Base-by-base conservation (phyloP, 2,797 vertebrate genomes). In the Acipenser ruthenus region DNA sequence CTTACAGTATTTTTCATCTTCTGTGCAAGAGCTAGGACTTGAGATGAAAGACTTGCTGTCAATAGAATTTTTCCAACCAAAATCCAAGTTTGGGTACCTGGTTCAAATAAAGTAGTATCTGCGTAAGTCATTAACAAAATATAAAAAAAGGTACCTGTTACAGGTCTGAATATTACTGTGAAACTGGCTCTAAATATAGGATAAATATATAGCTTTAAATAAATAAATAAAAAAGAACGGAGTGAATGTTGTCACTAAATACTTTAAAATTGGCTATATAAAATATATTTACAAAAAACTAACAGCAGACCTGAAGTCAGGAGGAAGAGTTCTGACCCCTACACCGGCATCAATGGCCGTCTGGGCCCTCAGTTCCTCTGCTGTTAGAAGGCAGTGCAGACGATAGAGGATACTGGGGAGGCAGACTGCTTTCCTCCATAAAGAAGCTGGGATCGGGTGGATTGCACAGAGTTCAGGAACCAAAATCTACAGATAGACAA, bases 391-490 rank as follows among this genome's bases (percentile, higher is more conserved):
- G 86, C 97, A 98, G 90, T 99, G 96, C 73, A 99, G 91, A 74
- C 96, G 94, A 80, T 99, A 99, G 60, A 99, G 94, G 66, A 99
- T 96, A 87, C 97, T 99, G 82, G 97, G 95, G 69, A 99, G 93
- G 84, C 97, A 99, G 70, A 99, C 97, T 0, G 96, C 97, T 85
- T 99, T 98, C 83, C 97, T 94, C 97, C 97, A 99, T 81, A 99
- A 73, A 0, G 97, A 99, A 10, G 97, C 97, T 49, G 97, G 97
- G 77, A 99, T 97, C 49, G 97, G 97, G 78, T 99, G 97, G 73
- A 98, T 99, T 84, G 95, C 97, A 87, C 97, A 99, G 71, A 99
- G 93, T 78, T 99, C 97, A 58, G 97, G 97, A 80, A 99, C 97
- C 77, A 99, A 80, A 75, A 98, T 99, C 97, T 99, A 72, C 72